Evolutionary conservation across 2,113 vertebrate genomes (phyloP).

Genomic region (Hymenochirus boettgeri): DNA sequence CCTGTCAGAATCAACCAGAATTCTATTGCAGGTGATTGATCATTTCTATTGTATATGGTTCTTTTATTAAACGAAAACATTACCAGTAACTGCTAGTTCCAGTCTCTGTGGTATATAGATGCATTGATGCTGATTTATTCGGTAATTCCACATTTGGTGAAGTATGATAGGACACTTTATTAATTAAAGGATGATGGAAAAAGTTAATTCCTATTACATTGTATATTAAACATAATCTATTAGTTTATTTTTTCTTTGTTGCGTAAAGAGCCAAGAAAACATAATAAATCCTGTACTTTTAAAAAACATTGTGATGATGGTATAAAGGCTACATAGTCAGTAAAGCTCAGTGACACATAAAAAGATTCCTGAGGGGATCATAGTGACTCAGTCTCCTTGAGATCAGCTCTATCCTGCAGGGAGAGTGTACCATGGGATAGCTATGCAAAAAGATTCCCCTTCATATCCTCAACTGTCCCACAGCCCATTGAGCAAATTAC

Average conservation of each 20-base stretch:
- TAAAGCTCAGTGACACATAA: constrained; percentile 11
- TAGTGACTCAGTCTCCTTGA: constrained; percentile 4
- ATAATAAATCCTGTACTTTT: neutral
- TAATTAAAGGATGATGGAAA: neutral
- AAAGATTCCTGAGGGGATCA: neutral
- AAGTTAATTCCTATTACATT: neutral
- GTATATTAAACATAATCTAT: neutral
- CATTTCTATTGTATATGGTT: no score
- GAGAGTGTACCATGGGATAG: constrained; percentile 1
- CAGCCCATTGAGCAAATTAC: neutral
- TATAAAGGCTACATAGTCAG: neutral
- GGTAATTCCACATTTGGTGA: neutral
- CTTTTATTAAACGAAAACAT: no score
- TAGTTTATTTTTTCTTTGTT: neutral
- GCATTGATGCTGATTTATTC: no score
- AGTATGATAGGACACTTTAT: neutral
- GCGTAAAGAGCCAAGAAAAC: neutral
- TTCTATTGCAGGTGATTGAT: no score
- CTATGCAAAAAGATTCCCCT: constrained; percentile 1
- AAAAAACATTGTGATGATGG: neutral
- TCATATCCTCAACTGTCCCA: constrained; percentile 11
- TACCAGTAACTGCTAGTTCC: no score
- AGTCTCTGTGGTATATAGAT: no score
- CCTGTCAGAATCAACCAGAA: no score
- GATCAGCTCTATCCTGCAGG: constrained; percentile 9